Evolutionary conservation across 2,797 vertebrate genomes (phyloP).

Genomic region (Tolypeutes matacus): DNA sequence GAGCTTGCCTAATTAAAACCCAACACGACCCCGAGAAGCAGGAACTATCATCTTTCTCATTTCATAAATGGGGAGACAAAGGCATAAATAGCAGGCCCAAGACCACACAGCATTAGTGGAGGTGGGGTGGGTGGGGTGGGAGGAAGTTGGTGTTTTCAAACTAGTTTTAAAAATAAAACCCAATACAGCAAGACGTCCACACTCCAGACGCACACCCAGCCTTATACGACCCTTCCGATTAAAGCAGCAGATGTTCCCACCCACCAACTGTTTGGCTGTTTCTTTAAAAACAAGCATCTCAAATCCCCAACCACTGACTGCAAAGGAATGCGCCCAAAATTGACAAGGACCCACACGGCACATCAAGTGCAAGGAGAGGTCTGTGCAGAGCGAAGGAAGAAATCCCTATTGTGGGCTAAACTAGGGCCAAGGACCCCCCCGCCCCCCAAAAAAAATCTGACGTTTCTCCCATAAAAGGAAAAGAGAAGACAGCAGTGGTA

Average conservation of each 20-base stretch:
- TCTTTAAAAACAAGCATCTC: slow-evolving; percentile 55
- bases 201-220: slow-evolving; percentile 18
- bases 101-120: no score
- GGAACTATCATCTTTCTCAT: not conserved
- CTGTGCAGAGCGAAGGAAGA: not conserved
- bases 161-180: slow-evolving; percentile 50
- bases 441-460: not conserved
- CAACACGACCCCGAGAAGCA: slow-evolving; percentile 18
- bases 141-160: not conserved
- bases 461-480: not conserved
- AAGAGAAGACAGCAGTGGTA: not conserved
- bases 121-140: not conserved
- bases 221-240: not conserved
- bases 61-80: not conserved
- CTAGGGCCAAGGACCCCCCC: not conserved
- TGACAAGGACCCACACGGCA: not conserved
- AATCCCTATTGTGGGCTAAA: not conserved
- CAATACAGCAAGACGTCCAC: not conserved
- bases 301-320: not conserved
- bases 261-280: slow-evolving; percentile 18
- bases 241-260: not conserved
- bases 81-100: not conserved
- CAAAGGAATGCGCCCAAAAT: not conserved
- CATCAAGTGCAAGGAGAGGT: not conserved
- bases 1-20: not conserved